These are phyloP conservation scores for Thereva unica DNA, from an alignment of 2,888 invertebrate species.

Conservation along the genomic window DNA sequence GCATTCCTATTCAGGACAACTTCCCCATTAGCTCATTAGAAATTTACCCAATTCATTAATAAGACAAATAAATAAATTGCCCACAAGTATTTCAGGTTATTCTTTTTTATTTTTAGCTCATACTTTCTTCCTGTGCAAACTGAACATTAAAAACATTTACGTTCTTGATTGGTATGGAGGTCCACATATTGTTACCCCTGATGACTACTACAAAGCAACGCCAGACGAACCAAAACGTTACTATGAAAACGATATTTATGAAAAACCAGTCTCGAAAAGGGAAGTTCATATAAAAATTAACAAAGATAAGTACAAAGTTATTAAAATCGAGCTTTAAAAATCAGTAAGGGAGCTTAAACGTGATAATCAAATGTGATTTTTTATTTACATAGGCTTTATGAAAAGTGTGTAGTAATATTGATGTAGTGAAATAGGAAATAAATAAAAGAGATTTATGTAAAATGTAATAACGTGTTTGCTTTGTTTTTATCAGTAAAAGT, in stretches of 20 bases:
- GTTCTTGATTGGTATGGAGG: slow-evolving; percentile 84
- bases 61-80: too few relatives aligned
- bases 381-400: too few relatives aligned
- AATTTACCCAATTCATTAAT: too few relatives aligned
- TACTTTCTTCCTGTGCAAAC: slow-evolving; percentile 76
- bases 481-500: too few relatives aligned
- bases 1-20: too few relatives aligned
- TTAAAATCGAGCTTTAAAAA: slow-evolving; percentile 1
- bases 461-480: too few relatives aligned
- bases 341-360: too few relatives aligned
- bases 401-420: too few relatives aligned
- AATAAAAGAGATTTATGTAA: too few relatives aligned
- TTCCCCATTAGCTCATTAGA: too few relatives aligned
- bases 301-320: slow-evolving; percentile 5
- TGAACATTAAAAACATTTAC: slow-evolving; percentile 73
- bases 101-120: slow-evolving; percentile 65
- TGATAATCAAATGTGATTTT: too few relatives aligned
- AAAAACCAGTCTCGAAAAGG: background rate
- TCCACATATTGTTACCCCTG: slow-evolving; percentile 57
- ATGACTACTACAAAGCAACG: slow-evolving; percentile 47
- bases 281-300: slow-evolving; percentile 13
- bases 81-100: slow-evolving; percentile 6
- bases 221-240: background rate
- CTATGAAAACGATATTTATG: slow-evolving; percentile 5
- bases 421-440: too few relatives aligned